Conservation (phyloP, 2,797 vertebrate genomes). For the Clarias fuscus region DNA sequence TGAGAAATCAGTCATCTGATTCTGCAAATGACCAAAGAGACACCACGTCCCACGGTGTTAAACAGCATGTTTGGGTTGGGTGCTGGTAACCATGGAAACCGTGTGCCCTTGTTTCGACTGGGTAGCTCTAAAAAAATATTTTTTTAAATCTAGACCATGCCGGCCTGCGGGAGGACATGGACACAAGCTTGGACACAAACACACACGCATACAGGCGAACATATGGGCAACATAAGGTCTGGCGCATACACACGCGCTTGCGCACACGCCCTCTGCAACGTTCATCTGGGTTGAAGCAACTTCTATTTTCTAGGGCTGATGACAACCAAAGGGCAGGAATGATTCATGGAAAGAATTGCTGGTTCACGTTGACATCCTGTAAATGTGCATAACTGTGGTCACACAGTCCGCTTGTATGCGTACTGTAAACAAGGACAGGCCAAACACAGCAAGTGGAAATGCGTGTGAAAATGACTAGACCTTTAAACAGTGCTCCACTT, state of each 20-base stretch:
- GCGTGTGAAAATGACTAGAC: no score
- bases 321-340: conserved; percentile 16
- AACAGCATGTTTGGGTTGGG: conserved; percentile 17
- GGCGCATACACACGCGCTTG: conserved; percentile 39
- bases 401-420: neutral
- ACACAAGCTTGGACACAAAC: neutral
- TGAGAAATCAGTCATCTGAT: neutral
- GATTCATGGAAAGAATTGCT: neutral
- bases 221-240: neutral
- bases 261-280: conserved; percentile 49
- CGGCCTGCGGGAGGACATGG: neutral
- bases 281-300: conserved; percentile 5
- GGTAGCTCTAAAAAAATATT: neutral
- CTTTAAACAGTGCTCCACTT: neutral
- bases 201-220: neutral
- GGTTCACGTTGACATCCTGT: conserved; percentile 1
- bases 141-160: conserved; percentile 1
- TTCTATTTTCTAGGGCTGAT: conserved; percentile 21
- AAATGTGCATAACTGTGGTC: neutral
- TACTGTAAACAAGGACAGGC: neutral
- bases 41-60: conserved; percentile 6
- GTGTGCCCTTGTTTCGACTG: neutral
- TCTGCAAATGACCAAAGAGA: neutral
- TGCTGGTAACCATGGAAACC: conserved; percentile 35
- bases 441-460: neutral